These are phyloP conservation scores for Pandemis corylana DNA, from an alignment of 2,888 invertebrate species.

Conservation along the genomic window DNA sequence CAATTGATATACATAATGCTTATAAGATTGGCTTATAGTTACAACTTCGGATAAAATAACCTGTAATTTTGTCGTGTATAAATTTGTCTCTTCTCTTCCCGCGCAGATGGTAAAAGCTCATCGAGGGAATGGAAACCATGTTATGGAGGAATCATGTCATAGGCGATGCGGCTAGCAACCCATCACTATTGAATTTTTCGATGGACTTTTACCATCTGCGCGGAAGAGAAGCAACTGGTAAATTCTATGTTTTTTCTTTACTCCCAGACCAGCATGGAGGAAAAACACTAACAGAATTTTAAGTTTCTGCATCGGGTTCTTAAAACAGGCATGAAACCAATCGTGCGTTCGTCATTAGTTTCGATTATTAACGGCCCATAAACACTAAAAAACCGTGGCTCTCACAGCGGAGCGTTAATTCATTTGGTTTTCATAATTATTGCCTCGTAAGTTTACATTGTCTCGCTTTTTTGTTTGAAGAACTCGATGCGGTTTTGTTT, in stretches of 20 bases:
- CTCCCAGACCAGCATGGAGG: too few species aligned
- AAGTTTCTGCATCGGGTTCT: not conserved
- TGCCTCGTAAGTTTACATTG: constrained; percentile 14
- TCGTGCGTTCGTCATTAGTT: constrained; percentile 48
- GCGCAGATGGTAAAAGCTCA: too few species aligned
- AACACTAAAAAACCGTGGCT: constrained; percentile 49
- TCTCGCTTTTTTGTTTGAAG: constrained; percentile 28
- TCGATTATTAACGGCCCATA: constrained; percentile 43
- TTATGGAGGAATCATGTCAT: too few species aligned
- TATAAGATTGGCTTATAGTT: not conserved
- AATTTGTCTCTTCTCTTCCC: not conserved
- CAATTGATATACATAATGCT: not conserved
- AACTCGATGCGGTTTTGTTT: constrained; percentile 2
- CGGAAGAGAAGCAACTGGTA: too few species aligned
- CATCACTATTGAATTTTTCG: too few species aligned
- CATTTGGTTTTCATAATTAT: constrained; percentile 24
- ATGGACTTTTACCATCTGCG: too few species aligned
- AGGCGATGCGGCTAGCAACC: too few species aligned
- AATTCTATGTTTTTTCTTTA: too few species aligned
- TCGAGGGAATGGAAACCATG: too few species aligned
- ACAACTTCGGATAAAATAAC: not conserved
- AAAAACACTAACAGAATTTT: not conserved
- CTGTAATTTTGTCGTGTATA: not conserved
- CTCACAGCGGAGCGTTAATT: constrained; percentile 16
- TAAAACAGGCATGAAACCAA: constrained; percentile 39